Percentiles rank a stretch among this genome's conserved stretches.
phyloP scores from a whole-genome alignment of 2,797 vertebrate species.

The Tokudaia tokunoshimensis region DNA sequence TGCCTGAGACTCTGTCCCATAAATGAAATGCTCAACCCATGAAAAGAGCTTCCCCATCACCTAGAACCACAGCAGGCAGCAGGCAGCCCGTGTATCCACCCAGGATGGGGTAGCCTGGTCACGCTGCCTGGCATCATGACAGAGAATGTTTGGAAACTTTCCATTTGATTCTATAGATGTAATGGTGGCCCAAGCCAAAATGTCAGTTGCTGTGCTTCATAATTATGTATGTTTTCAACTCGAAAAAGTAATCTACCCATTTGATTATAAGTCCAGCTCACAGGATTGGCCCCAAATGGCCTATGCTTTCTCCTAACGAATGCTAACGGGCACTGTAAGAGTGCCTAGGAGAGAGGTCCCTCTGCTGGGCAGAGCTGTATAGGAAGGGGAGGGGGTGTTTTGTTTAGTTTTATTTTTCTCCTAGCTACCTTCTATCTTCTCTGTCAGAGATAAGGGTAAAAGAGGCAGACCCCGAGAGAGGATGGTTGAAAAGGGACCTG shows the following conservation, averaged over 20 bases:
- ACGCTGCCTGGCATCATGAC: too few species aligned
- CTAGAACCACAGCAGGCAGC: not conserved
- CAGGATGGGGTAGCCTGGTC: not conserved
- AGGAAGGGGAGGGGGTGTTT: not conserved
- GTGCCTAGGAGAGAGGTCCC: not conserved
- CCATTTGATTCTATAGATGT: not conserved
- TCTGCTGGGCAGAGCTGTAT: not conserved
- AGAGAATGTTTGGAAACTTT: conserved; percentile 33
- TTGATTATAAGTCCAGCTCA: conserved; percentile 12
- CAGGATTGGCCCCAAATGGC: not conserved
- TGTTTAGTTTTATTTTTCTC: not conserved
- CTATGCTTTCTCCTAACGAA: not conserved
- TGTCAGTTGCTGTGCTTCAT: not conserved
- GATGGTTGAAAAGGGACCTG: not conserved
- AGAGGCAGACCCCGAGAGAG: not conserved
- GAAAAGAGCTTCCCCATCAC: not conserved
- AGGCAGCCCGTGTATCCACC: not conserved
- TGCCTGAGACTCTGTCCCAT: not conserved
- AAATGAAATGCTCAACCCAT: not conserved
- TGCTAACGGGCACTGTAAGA: not conserved
- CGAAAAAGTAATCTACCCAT: not conserved
- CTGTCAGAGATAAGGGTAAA: not conserved
- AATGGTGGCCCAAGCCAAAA: conserved; percentile 7
- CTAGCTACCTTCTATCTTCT: not conserved
- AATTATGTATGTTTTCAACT: not conserved